Evolutionary conservation across 2,888 invertebrate genomes (phyloP).

Genomic region (Thereva nobilitata): DNA sequence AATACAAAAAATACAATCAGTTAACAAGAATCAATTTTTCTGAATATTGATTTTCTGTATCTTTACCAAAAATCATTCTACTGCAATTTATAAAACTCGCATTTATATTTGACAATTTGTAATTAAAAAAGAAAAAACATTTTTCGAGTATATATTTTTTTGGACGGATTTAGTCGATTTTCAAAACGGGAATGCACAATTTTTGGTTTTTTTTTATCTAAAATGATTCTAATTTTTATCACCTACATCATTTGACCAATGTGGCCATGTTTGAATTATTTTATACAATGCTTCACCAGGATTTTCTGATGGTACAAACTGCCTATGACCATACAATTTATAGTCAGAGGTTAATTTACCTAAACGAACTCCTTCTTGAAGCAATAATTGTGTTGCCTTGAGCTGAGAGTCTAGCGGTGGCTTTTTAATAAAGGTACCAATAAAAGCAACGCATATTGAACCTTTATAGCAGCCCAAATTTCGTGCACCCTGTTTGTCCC

Average conservation of each 20-base stretch:
- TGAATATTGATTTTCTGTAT: no score
- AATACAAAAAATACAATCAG: no score
- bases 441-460: constrained; percentile 73
- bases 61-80: no score
- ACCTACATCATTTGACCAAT: constrained; percentile 54
- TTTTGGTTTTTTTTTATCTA: no score
- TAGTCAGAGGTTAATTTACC: constrained; percentile 68
- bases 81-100: no score
- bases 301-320: constrained; percentile 68
- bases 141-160: no score
- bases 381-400: constrained; percentile 64
- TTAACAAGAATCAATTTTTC: no score
- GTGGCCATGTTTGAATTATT: constrained; percentile 69
- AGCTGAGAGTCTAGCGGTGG: constrained; percentile 63
- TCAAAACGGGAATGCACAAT: no score
- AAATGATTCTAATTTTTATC: no score
- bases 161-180: no score
- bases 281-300: constrained; percentile 69
- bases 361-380: constrained; percentile 65
- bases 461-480: constrained; percentile 67
- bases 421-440: constrained; percentile 68
- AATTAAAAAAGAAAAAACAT: no score
- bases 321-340: constrained; percentile 70
- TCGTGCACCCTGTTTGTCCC: constrained; percentile 74
- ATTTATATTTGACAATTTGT: no score